Percentiles rank a stretch among this genome's conserved stretches.
These are phyloP conservation scores for Melanaphis sacchari DNA, from an alignment of 1,140 invertebrate species.

Conservation along the genomic window DNA sequence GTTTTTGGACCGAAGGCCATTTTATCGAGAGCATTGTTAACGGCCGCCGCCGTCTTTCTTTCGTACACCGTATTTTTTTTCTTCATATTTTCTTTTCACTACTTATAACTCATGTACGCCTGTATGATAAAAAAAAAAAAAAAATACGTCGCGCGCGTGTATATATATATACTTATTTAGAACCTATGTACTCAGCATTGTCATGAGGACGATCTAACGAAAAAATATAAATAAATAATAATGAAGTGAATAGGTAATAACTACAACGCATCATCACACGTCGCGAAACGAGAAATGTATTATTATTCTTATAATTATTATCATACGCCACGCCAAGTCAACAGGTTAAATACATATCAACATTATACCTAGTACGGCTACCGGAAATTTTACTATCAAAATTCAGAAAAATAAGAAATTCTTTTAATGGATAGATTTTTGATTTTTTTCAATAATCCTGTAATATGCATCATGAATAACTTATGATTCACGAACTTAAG, in stretches of 20 bases:
- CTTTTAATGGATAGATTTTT: no score
- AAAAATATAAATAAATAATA: not conserved
- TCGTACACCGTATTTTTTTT: not conserved
- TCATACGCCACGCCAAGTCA: not conserved
- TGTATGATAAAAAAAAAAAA: not conserved
- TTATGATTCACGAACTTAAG: no score
- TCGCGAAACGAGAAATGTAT: not conserved
- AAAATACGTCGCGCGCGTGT: not conserved
- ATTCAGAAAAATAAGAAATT: no score
- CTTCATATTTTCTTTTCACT: slow-evolving; percentile 7
- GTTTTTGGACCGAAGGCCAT: slow-evolving; percentile 41
- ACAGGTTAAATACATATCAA: not conserved
- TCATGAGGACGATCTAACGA: not conserved
- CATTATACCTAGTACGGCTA: no score
- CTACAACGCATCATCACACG: not conserved
- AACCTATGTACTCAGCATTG: not conserved
- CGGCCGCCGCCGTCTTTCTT: not conserved
- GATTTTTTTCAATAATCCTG: no score
- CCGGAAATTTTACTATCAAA: no score
- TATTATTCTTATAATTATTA: not conserved
- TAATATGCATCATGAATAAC: no score
- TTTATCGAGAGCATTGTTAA: slow-evolving; percentile 25
- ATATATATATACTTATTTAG: not conserved
- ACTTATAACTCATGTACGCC: not conserved
- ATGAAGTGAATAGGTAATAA: not conserved